Evolutionary conservation across 1,140 invertebrate species (phyloP).

Genomic region (Drosophila nebulosa): DNA sequence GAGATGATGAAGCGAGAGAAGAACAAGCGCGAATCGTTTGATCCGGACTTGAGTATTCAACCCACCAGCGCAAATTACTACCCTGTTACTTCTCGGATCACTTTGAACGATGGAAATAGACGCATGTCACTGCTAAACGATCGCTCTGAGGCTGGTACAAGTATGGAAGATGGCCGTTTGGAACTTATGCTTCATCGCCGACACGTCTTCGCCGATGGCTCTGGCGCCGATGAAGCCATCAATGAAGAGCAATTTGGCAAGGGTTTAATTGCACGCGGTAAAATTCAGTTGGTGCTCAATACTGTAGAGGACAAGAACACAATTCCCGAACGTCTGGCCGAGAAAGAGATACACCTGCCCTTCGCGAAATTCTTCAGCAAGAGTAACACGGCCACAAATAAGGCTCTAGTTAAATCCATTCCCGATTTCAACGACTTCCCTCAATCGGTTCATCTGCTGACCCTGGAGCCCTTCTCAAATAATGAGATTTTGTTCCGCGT

Average conservation of each 20-base stretch:
- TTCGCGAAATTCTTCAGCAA: slow-evolving; percentile 73
- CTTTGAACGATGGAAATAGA: slow-evolving; percentile 82
- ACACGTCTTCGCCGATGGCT: slow-evolving; percentile 92
- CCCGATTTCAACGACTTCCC: slow-evolving; percentile 81
- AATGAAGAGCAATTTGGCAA: slow-evolving; percentile 90
- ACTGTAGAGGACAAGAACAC: slow-evolving; percentile 59
- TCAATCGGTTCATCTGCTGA: slow-evolving; percentile 91
- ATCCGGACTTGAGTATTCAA: slow-evolving; percentile 85
- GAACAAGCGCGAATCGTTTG: slow-evolving; percentile 89
- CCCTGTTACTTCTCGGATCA: slow-evolving; percentile 93
- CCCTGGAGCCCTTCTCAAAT: slow-evolving; percentile 91
- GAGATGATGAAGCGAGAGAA: slow-evolving; percentile 90
- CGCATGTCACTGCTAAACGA: slow-evolving; percentile 90
- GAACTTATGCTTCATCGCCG: slow-evolving; percentile 94
- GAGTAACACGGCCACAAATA: slow-evolving; percentile 59
- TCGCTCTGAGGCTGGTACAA: slow-evolving; percentile 92
- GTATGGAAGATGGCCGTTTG: slow-evolving; percentile 87
- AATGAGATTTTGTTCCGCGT: slow-evolving; percentile 88
- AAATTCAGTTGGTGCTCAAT: slow-evolving; percentile 84
- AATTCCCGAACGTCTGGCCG: slow-evolving; percentile 34
- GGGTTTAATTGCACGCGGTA: slow-evolving; percentile 92
- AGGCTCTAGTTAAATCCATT: slow-evolving; percentile 18
- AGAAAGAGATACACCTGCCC: slow-evolving; percentile 58
- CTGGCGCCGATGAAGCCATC: slow-evolving; percentile 95
- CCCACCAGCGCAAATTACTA: slow-evolving; percentile 94